These are phyloP conservation scores for Myxocyprinus asiaticus DNA, from an alignment of 2,113 vertebrate genomes.

Conservation along the genomic window DNA sequence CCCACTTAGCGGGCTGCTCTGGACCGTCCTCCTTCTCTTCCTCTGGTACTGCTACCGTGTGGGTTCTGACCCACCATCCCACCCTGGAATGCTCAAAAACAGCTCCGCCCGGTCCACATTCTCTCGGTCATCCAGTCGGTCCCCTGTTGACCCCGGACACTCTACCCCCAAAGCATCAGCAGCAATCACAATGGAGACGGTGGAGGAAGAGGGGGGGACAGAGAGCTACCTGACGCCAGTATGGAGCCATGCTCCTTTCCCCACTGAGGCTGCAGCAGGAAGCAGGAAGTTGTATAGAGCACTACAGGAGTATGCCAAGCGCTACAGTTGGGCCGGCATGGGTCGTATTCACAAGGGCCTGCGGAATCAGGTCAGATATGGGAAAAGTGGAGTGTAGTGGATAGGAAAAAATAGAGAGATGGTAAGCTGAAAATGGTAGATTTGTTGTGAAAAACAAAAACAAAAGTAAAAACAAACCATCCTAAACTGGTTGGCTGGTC, in stretches of 20 bases:
- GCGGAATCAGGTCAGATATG: constrained; percentile 71
- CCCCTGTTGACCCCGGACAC: constrained; percentile 62
- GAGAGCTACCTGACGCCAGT: constrained; percentile 72
- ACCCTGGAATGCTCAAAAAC: constrained; percentile 66
- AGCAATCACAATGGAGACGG: constrained; percentile 69
- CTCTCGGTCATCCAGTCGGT: constrained; percentile 62
- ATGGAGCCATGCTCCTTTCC: constrained; percentile 75
- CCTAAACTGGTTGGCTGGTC: no score
- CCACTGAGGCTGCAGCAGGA: constrained; percentile 69
- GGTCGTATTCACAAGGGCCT: constrained; percentile 82
- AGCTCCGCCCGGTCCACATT: constrained; percentile 63
- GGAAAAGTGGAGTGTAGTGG: not conserved
- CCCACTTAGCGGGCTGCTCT: constrained; percentile 80
- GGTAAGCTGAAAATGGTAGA: no score
- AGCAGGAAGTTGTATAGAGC: constrained; percentile 80
- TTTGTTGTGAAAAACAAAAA: no score
- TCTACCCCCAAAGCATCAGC: constrained; percentile 61
- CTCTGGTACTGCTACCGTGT: constrained; percentile 89
- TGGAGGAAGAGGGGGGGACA: constrained; percentile 71
- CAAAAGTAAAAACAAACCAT: no score
- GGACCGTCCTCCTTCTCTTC: constrained; percentile 82
- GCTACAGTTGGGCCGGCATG: constrained; percentile 90
- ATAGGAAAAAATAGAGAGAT: no score
- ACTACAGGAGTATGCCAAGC: constrained; percentile 84
- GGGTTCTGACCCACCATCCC: constrained; percentile 74